Evolutionary conservation across 2,888 invertebrate genomes (phyloP).

Genomic region (Resseliella maxima): DNA sequence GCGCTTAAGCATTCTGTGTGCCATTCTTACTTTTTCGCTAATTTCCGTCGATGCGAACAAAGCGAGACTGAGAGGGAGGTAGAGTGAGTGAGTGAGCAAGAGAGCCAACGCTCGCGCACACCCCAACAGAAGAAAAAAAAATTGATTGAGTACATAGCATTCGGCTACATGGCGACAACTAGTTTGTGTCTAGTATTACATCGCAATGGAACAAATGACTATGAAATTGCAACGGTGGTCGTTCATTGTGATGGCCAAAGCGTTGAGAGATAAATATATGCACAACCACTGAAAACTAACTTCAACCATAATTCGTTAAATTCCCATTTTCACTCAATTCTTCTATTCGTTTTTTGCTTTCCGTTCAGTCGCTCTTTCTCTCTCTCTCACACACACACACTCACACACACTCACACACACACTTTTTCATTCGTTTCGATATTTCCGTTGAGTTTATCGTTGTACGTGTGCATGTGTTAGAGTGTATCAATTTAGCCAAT

Average conservation of each 20-base stretch:
- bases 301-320: conserved; percentile 46
- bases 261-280: not conserved
- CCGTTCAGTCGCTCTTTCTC: not conserved
- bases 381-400: not conserved
- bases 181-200: conserved; percentile 50
- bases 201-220: not conserved
- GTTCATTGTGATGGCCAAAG: not conserved
- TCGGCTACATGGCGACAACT: conserved; percentile 40
- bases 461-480: too few species aligned
- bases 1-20: not conserved
- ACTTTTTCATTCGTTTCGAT: not conserved
- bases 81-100: too few species aligned
- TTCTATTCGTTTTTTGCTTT: not conserved
- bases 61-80: too few species aligned
- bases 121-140: not conserved
- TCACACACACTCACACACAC: not conserved
- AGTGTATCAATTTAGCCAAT: not conserved
- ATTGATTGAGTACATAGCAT: conserved; percentile 35
- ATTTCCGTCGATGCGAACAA: too few species aligned
- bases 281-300: conserved; percentile 45
- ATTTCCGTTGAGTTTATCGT: not conserved
- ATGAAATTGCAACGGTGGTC: not conserved
- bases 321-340: not conserved
- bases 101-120: not conserved
- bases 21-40: not conserved